Percentiles rank a stretch among this genome's conserved stretches.
Evolutionary conservation across 2,888 invertebrate genomes (phyloP).

Genomic region (Metellina segmentata): DNA sequence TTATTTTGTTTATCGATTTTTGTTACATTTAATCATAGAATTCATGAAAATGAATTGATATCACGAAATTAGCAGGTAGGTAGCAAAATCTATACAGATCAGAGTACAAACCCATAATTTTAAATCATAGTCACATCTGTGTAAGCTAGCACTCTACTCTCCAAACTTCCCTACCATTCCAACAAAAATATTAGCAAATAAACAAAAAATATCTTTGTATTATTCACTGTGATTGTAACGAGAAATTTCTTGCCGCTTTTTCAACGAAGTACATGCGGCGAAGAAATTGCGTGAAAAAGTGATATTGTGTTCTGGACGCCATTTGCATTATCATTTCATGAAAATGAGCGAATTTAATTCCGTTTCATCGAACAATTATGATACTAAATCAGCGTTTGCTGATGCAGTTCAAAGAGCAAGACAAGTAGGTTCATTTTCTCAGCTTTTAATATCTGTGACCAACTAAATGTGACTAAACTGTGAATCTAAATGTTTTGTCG

Average conservation of each 20-base stretch:
- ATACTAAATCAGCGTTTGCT: slow-evolving; percentile 76
- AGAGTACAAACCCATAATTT: too few species aligned
- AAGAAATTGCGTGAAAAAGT: not conserved
- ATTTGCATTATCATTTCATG: slow-evolving; percentile 37
- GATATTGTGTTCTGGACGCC: slow-evolving; percentile 40
- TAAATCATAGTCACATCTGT: too few species aligned
- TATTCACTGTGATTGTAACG: slow-evolving; percentile 18
- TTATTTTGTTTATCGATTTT: too few species aligned
- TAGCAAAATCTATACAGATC: too few species aligned
- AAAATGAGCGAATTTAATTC: slow-evolving; percentile 72
- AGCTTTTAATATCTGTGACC: not conserved
- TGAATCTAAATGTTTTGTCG: not conserved
- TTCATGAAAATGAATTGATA: too few species aligned
- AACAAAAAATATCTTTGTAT: not conserved
- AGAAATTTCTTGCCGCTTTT: slow-evolving; percentile 49
- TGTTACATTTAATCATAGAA: too few species aligned
- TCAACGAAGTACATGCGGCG: slow-evolving; percentile 49
- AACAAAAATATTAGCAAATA: not conserved
- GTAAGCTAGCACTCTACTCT: too few species aligned
- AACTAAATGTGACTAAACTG: not conserved
- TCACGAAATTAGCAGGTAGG: too few species aligned
- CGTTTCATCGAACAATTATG: slow-evolving; percentile 70
- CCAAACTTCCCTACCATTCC: too few species aligned
- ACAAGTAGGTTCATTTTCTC: slow-evolving; percentile 68
- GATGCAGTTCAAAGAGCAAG: slow-evolving; percentile 78